phyloP scores from a whole-genome alignment of 1,140 invertebrate genomes.

The Drosophila tani region DNA sequence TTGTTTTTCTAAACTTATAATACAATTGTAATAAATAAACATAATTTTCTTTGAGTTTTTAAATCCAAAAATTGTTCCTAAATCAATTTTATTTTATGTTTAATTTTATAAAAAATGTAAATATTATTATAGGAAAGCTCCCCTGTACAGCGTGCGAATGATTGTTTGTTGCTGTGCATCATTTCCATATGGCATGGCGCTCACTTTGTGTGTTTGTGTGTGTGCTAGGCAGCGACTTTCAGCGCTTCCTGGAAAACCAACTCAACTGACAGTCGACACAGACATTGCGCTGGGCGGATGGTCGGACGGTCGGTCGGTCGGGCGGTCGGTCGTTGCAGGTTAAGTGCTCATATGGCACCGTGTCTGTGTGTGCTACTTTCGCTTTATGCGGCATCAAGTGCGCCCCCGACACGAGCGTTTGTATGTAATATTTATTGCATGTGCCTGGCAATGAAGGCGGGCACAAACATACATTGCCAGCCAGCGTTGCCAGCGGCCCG shows the following conservation, averaged over 20 bases:
- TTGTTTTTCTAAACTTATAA: too few species aligned
- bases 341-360: constrained; percentile 49
- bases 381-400: constrained; percentile 76
- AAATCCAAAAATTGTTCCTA: too few species aligned
- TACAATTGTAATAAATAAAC: too few species aligned
- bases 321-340: constrained; percentile 47
- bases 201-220: neutral
- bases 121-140: too few species aligned
- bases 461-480: constrained; percentile 27
- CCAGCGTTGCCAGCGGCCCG: constrained; percentile 20
- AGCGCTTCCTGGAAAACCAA: constrained; percentile 60
- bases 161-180: constrained; percentile 42
- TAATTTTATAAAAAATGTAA: too few species aligned
- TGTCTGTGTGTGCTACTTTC: constrained; percentile 68
- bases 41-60: too few species aligned
- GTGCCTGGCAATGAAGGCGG: constrained; percentile 75
- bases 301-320: neutral
- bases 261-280: constrained; percentile 47
- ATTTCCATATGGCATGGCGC: constrained; percentile 21
- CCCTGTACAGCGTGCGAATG: neutral
- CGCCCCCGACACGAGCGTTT: constrained; percentile 53
- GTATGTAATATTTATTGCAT: constrained; percentile 75
- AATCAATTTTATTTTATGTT: too few species aligned
- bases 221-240: constrained; percentile 29
- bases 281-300: constrained; percentile 33